Percentiles rank a stretch among this genome's conserved stretches.
These are phyloP conservation scores for Rhagium mordax DNA, from an alignment of 2,888 invertebrate genomes.

Conservation along the genomic window DNA sequence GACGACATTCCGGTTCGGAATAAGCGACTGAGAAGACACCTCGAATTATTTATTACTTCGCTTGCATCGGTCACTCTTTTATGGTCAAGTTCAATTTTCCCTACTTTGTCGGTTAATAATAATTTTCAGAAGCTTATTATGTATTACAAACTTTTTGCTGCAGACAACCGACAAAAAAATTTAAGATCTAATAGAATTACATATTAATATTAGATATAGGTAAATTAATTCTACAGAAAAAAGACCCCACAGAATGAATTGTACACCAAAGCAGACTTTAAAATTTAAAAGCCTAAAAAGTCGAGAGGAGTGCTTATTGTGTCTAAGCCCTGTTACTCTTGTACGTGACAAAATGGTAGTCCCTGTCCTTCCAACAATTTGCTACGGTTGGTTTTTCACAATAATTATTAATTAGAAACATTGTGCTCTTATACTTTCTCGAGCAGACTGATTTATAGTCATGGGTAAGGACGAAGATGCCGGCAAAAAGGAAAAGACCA, in stretches of 20 bases:
- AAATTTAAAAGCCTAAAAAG: background rate
- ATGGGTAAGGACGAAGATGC: background rate
- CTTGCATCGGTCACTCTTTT: too few species aligned
- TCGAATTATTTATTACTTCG: too few species aligned
- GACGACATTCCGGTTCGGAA: too few species aligned
- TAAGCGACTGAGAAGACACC: too few species aligned
- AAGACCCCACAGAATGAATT: background rate
- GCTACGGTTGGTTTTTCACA: slow-evolving; percentile 24
- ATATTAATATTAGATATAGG: too few species aligned
- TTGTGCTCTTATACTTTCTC: slow-evolving; percentile 4
- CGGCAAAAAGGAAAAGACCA: background rate
- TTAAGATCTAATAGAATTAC: too few species aligned
- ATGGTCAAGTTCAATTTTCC: too few species aligned
- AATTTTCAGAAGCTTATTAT: too few species aligned
- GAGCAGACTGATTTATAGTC: slow-evolving; percentile 7
- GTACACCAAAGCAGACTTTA: background rate
- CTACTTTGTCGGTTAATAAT: too few species aligned
- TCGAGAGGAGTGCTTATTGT: background rate
- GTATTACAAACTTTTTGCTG: too few species aligned
- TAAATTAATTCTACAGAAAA: too few species aligned
- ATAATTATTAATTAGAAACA: slow-evolving; percentile 26
- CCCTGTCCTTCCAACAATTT: background rate
- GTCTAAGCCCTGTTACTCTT: background rate
- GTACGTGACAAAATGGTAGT: slow-evolving; percentile 15
- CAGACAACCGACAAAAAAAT: too few species aligned